Conservation (phyloP, 1,140 invertebrate species). For the Lerema accius region DNA sequence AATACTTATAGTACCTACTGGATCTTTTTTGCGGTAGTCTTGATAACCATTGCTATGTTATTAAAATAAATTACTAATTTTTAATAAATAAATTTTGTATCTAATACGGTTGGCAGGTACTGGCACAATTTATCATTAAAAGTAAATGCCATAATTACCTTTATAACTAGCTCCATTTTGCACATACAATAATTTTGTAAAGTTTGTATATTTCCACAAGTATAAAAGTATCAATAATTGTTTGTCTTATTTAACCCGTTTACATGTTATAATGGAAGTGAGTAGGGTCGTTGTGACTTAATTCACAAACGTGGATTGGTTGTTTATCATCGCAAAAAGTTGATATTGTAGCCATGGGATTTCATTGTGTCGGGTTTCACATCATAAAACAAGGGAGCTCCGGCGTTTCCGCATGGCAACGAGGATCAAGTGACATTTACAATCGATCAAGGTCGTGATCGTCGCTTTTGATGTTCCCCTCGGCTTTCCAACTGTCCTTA, state of each 20-base stretch:
- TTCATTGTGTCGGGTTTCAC: constrained; percentile 58
- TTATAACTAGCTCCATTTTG: too few species aligned
- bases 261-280: constrained; percentile 6
- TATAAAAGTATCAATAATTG: too few species aligned
- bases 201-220: too few species aligned
- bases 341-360: constrained; percentile 53
- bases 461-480: constrained; percentile 37
- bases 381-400: constrained; percentile 54
- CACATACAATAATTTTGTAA: too few species aligned
- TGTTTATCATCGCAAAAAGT: constrained; percentile 44
- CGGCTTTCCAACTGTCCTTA: constrained; percentile 43
- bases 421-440: constrained; percentile 74
- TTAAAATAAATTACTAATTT: too few species aligned
- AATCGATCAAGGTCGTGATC: constrained; percentile 69
- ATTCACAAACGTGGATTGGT: not conserved
- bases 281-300: not conserved
- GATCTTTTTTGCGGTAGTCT: too few species aligned
- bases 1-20: too few species aligned
- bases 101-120: too few species aligned
- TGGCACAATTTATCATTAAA: too few species aligned
- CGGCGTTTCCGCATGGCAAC: constrained; percentile 69
- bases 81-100: too few species aligned
- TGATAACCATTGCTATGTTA: not conserved
- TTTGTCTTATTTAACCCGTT: too few species aligned
- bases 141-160: too few species aligned